phyloP scores from a whole-genome alignment of 64 coral and sea anemone genomes.

The Platygyra sinensis region DNA sequence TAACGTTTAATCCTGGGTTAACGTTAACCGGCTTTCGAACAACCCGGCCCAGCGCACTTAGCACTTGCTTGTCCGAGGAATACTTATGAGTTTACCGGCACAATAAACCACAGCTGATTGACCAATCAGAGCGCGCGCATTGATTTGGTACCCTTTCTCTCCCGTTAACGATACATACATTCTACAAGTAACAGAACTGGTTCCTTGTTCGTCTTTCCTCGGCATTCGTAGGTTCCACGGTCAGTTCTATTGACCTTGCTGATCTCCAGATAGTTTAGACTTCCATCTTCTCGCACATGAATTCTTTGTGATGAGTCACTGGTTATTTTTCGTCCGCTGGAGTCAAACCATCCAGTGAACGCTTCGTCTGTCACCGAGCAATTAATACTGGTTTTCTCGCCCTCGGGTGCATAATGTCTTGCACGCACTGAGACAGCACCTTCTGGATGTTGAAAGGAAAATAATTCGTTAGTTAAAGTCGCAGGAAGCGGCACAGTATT shows the following conservation, averaged over 20 bases:
- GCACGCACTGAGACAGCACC: constrained; percentile 8
- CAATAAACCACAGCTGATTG: too few relatives aligned
- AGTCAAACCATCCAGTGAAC: constrained; percentile 51
- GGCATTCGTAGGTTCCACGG: constrained; percentile 49
- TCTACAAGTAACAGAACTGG: constrained; percentile 38
- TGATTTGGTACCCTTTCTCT: too few relatives aligned
- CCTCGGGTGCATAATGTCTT: constrained; percentile 21
- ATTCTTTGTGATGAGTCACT: constrained; percentile 35
- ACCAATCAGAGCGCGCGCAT: too few relatives aligned
- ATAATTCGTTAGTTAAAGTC: not conserved
- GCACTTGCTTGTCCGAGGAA: too few relatives aligned
- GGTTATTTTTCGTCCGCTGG: constrained; percentile 23
- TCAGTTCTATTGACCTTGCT: constrained; percentile 43
- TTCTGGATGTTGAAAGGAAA: not conserved
- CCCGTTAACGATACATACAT: constrained; percentile 40
- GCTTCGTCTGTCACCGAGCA: constrained; percentile 37
- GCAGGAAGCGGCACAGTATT: not conserved
- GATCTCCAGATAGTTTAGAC: constrained; percentile 36
- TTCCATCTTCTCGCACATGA: constrained; percentile 39
- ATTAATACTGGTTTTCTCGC: constrained; percentile 12
- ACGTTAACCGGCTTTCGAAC: too few relatives aligned
- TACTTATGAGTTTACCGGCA: too few relatives aligned
- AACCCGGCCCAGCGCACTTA: too few relatives aligned
- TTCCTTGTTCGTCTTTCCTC: constrained; percentile 5
- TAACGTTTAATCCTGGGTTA: too few relatives aligned